Evolutionary conservation across 2,113 vertebrate genomes (phyloP).

Genomic region (Oncorhynchus mykiss): DNA sequence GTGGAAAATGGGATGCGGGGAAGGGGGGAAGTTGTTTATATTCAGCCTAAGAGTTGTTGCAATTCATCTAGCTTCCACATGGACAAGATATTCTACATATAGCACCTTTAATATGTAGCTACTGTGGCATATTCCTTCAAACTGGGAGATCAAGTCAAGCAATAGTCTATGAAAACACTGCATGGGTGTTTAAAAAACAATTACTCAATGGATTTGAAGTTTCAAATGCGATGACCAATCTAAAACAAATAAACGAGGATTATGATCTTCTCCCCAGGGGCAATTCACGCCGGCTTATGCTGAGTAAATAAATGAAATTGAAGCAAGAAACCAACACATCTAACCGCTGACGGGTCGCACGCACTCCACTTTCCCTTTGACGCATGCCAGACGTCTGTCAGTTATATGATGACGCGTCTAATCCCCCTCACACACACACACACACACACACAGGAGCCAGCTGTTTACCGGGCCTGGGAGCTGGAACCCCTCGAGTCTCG

Average conservation of each 20-base stretch:
- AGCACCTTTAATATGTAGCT: no score
- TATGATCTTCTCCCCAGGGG: constrained; percentile 29
- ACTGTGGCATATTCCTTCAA: no score
- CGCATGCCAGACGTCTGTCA: constrained; percentile 28
- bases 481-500: constrained; percentile 10
- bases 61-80: no score
- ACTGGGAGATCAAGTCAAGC: not conserved
- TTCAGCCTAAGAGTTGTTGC: no score
- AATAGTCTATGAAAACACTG: constrained; percentile 4
- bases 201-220: constrained; percentile 15
- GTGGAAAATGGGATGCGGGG: no score
- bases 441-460: not conserved
- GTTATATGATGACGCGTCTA: not conserved
- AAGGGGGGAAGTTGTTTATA: no score
- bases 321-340: constrained; percentile 1
- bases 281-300: constrained; percentile 6
- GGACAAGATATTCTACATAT: no score
- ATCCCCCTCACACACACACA: constrained; percentile 11
- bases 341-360: not conserved
- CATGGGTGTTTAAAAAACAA: constrained; percentile 37
- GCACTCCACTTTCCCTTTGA: constrained; percentile 14
- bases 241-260: constrained; percentile 29
- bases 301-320: constrained; percentile 39
- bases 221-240: constrained; percentile 20
- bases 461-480: not conserved